Evolutionary conservation across 2,797 vertebrate species (phyloP), one percentile per base, ranked within the genome.

Genomic region (Phataginus tricuspis): DNA sequence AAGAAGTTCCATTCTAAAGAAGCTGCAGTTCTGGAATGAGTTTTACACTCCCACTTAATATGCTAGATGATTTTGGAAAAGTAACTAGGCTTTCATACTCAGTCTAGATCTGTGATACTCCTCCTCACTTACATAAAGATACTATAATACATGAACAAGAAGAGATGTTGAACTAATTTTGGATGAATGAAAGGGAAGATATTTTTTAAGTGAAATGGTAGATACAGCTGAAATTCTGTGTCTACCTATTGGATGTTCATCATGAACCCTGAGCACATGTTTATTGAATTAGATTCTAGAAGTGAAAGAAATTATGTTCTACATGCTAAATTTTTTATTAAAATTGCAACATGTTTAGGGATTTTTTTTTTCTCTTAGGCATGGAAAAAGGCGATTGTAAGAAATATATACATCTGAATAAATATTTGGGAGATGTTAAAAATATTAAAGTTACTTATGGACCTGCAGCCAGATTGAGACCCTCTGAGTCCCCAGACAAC

Each of bases 341-440:
- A 91, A 34, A 13, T 93, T 75, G 19, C 12, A 75, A 42, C 4
- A 51, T 91, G 21, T 82, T 59, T 78, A 68, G 42, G 57, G 15
- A 59, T 88, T 85, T 9, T 77, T n/a, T 91, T 91, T 96, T 51
- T 19, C 88, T 97, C 78, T 8, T 97, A 99, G 99, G 99, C 37
- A 99, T 99, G 99, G 99, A 99, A 87, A 98, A 99, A 96, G 99
- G 99, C 3, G 99, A 98, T 21, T 99, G 99, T 97, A 97, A 98
- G 42, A 99, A 98, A 98, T 99, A 99, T 68, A 97, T 86, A 0
- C 99, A 97, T 95, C 98, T 99, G 83, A 98, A 98, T 21, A 97
- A 94, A 51, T 99, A 99, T 94, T 96, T 99, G 95, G 95, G 98
- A 0, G 96, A 98, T 51, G 98, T 98, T 7, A 97, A 99, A 42